phyloP scores from a whole-genome alignment of 1,140 invertebrate genomes.

The Phthorimaea operculella region DNA sequence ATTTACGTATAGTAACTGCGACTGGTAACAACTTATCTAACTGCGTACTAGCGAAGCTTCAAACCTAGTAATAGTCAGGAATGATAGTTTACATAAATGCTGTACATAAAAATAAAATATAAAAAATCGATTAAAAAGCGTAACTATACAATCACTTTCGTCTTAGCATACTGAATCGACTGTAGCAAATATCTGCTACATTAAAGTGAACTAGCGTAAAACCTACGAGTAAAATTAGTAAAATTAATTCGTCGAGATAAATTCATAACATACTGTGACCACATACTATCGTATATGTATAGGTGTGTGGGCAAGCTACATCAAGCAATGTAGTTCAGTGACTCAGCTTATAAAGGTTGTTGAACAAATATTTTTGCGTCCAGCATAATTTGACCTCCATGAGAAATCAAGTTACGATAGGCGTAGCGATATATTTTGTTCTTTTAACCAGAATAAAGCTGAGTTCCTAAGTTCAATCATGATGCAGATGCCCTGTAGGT shows the following conservation, averaged over 20 bases:
- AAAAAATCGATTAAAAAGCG: slow-evolving; percentile 48
- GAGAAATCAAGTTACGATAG: no score
- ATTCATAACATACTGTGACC: slow-evolving; percentile 16
- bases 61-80: slow-evolving; percentile 35
- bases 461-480: no score
- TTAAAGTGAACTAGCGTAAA: slow-evolving; percentile 6
- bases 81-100: slow-evolving; percentile 60
- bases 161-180: slow-evolving; percentile 54
- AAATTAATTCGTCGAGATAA: slow-evolving; percentile 41
- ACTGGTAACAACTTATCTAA: slow-evolving; percentile 54
- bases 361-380: no score
- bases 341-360: slow-evolving; percentile 14
- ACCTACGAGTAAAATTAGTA: slow-evolving; percentile 27
- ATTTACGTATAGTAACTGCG: slow-evolving; percentile 45
- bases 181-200: slow-evolving; percentile 50
- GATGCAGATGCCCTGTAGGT: slow-evolving; percentile 16
- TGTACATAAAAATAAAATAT: slow-evolving; percentile 53
- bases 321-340: slow-evolving; percentile 9
- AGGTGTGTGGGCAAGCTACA: background rate
- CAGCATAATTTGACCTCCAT: no score
- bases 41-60: slow-evolving; percentile 33
- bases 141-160: slow-evolving; percentile 59
- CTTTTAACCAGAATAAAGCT: no score
- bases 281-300: background rate
- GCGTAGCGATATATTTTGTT: no score